phyloP scores from a whole-genome alignment of 2,113 vertebrate genomes.

The Muntiacus muntjak region DNA sequence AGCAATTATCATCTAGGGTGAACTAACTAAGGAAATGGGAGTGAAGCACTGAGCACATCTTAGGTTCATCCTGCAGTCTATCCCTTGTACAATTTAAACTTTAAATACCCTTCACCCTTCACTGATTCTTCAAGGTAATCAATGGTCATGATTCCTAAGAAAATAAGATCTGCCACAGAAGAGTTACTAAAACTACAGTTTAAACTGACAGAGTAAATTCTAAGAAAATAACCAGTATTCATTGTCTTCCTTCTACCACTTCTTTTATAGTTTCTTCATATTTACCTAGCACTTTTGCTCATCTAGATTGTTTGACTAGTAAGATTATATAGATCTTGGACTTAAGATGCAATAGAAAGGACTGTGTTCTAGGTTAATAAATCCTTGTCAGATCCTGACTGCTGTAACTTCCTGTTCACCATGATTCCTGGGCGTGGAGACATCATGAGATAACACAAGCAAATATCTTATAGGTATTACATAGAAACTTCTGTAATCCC shows the following conservation, averaged over 20 bases:
- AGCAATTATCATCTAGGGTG: too few species aligned
- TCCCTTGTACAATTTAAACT: background rate
- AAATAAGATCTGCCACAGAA: background rate
- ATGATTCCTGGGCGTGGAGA: background rate
- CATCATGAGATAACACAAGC: background rate
- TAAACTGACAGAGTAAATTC: background rate
- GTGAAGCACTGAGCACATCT: background rate
- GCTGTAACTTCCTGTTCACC: background rate
- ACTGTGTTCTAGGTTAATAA: background rate
- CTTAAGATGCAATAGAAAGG: background rate
- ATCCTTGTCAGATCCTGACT: background rate
- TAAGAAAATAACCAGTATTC: background rate
- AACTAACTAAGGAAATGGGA: background rate
- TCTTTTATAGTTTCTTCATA: background rate
- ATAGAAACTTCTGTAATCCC: background rate
- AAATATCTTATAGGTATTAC: background rate
- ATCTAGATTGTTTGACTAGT: background rate
- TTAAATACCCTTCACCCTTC: background rate
- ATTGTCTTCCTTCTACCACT: background rate
- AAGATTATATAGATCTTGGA: background rate
- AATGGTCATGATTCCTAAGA: background rate
- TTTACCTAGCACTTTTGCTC: background rate
- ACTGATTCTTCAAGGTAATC: background rate
- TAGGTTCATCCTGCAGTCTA: background rate
- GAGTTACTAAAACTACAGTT: background rate